Evolutionary conservation across 23 tunicate genomes (phyloP).

Genomic region (Phallusia fumigata): DNA sequence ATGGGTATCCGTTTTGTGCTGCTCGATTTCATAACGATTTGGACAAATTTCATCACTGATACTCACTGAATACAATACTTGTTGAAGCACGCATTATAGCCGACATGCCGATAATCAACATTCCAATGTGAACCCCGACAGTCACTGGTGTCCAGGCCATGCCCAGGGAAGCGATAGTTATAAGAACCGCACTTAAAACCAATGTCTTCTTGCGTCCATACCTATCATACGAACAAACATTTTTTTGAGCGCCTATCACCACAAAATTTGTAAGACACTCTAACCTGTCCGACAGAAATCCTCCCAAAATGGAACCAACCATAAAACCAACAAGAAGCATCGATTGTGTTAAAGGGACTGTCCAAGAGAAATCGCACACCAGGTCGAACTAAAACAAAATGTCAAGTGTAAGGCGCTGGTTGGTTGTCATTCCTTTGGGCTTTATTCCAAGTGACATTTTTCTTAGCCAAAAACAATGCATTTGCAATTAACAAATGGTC

Average conservation of each 20-base stretch:
- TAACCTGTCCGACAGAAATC: conserved; percentile 38
- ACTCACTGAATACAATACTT: not conserved
- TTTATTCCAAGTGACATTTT: no score
- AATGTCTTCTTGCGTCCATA: not conserved
- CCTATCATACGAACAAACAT: not conserved
- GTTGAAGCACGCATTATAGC: not conserved
- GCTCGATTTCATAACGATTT: no score
- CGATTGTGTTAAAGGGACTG: conserved; percentile 29
- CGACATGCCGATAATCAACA: not conserved
- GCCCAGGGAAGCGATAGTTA: not conserved
- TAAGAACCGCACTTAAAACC: not conserved
- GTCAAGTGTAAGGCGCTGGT: no score
- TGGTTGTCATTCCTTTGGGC: no score
- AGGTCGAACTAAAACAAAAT: conserved; percentile 31
- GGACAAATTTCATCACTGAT: not conserved
- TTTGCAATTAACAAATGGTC: no score
- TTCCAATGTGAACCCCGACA: not conserved
- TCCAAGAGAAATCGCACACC: conserved; percentile 28
- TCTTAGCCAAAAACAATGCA: no score
- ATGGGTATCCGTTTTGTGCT: no score
- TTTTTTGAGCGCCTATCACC: no score
- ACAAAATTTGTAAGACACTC: not conserved
- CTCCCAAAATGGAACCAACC: conserved; percentile 24
- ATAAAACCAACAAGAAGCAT: conserved; percentile 21
- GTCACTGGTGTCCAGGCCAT: conserved; percentile 6